phyloP scores from a whole-genome alignment of 2,888 invertebrate genomes.

The Lacanobia oleracea region DNA sequence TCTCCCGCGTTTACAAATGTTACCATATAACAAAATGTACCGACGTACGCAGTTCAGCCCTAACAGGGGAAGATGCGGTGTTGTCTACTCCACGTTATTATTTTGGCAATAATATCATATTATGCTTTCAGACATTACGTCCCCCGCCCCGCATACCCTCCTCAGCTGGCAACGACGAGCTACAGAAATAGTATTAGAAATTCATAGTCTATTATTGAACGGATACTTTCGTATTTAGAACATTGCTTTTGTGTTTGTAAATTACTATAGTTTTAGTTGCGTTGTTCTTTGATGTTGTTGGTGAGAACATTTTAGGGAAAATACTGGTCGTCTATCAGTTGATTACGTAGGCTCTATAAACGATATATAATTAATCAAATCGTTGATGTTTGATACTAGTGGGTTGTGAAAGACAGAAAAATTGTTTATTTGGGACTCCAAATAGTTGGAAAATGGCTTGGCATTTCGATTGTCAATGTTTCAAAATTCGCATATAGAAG shows the following conservation, averaged over 20 bases:
- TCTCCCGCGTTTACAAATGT: background rate
- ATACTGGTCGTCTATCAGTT: background rate
- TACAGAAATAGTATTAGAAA: slow-evolving; percentile 86
- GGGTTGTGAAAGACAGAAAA: too few relatives aligned
- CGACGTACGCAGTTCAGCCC: slow-evolving; percentile 65
- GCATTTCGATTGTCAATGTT: too few relatives aligned
- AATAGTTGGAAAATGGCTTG: too few relatives aligned
- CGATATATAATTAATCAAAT: background rate
- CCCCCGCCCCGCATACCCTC: slow-evolving; percentile 62
- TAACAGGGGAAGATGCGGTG: slow-evolving; percentile 70
- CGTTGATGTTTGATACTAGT: too few relatives aligned
- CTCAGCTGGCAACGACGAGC: slow-evolving; percentile 77
- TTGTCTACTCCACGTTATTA: slow-evolving; percentile 80
- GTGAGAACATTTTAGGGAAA: background rate
- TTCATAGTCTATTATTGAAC: slow-evolving; percentile 85
- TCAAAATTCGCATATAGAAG: too few relatives aligned
- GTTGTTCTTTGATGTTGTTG: slow-evolving; percentile 5
- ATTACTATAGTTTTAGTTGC: slow-evolving; percentile 40
- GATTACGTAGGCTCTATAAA: background rate
- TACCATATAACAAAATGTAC: slow-evolving; percentile 44
- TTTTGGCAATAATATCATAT: slow-evolving; percentile 86
- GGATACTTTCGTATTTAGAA: slow-evolving; percentile 79
- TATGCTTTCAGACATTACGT: slow-evolving; percentile 78
- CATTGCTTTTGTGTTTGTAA: slow-evolving; percentile 76
- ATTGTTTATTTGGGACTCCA: too few relatives aligned